Percentiles rank a stretch among this genome's conserved stretches.
Conservation (phyloP, 2,113 vertebrate species). For the Mustelus asterias region DNA sequence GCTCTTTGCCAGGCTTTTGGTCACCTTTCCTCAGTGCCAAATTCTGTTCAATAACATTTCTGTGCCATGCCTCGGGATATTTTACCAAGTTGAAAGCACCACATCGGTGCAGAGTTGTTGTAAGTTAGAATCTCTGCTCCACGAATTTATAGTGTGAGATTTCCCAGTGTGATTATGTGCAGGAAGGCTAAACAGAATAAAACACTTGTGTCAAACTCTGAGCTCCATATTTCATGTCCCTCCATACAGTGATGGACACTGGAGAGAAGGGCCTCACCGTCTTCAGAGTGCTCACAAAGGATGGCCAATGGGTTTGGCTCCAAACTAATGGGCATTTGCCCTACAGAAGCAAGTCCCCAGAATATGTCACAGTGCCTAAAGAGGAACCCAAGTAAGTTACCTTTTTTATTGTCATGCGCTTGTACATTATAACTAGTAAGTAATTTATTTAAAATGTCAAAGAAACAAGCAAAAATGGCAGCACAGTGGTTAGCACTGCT, state of each 20-base stretch:
- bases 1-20: background rate
- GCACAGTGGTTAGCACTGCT: too few relatives aligned
- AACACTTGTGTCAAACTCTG: background rate
- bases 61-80: too few relatives aligned
- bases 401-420: background rate
- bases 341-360: conserved; percentile 53
- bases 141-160: background rate
- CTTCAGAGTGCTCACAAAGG: conserved; percentile 54
- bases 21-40: background rate
- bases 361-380: conserved; percentile 50
- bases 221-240: conserved; percentile 38
- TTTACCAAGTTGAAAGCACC: background rate
- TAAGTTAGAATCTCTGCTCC: background rate
- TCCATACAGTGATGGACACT: conserved; percentile 53
- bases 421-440: background rate
- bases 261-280: conserved; percentile 54
- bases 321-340: conserved; percentile 53
- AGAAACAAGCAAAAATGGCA: too few relatives aligned
- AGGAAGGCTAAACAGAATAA: background rate
- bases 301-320: conserved; percentile 59
- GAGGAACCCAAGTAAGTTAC: conserved; percentile 56
- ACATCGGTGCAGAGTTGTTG: background rate
- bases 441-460: background rate
- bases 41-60: background rate
- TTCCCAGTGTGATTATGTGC: background rate